Conservation (phyloP, 2,113 vertebrate genomes). For the Oncorhynchus tshawytscha region DNA sequence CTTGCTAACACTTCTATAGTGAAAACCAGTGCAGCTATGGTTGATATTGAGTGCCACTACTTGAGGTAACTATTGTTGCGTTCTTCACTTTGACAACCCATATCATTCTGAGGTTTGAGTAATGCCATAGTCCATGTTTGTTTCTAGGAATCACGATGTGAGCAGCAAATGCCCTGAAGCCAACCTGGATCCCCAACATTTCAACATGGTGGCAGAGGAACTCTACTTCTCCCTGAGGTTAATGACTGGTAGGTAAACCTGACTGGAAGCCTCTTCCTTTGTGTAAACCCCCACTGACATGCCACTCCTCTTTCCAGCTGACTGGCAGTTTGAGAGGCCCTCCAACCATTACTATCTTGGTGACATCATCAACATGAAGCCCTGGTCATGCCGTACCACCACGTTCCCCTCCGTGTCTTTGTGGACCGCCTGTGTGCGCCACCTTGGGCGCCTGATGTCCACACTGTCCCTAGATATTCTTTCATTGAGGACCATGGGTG, state of each 20-base stretch:
- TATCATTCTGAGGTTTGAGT: background rate
- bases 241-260: slow-evolving; percentile 58
- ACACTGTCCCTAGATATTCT: slow-evolving; percentile 57
- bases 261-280: background rate
- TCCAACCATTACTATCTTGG: slow-evolving; percentile 61
- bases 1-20: too few species aligned
- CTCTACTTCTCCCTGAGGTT: slow-evolving; percentile 67
- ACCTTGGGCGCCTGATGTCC: slow-evolving; percentile 33
- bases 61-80: slow-evolving; percentile 66
- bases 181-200: slow-evolving; percentile 62
- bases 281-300: background rate
- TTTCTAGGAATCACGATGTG: background rate
- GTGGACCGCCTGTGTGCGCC: slow-evolving; percentile 67
- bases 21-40: too few species aligned
- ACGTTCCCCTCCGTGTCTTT: slow-evolving; percentile 63
- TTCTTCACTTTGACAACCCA: background rate
- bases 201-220: slow-evolving; percentile 54
- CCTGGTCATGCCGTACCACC: slow-evolving; percentile 49
- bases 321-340: slow-evolving; percentile 58
- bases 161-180: slow-evolving; percentile 13
- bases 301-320: slow-evolving; percentile 46
- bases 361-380: slow-evolving; percentile 62
- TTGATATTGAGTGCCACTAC: too few species aligned
- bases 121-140: background rate
- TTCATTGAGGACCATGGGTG: slow-evolving; percentile 67